Evolutionary conservation across 2,797 vertebrate species (phyloP), one percentile per base, ranked within the genome.

Genomic region (Pangasius larnaudii): DNA sequence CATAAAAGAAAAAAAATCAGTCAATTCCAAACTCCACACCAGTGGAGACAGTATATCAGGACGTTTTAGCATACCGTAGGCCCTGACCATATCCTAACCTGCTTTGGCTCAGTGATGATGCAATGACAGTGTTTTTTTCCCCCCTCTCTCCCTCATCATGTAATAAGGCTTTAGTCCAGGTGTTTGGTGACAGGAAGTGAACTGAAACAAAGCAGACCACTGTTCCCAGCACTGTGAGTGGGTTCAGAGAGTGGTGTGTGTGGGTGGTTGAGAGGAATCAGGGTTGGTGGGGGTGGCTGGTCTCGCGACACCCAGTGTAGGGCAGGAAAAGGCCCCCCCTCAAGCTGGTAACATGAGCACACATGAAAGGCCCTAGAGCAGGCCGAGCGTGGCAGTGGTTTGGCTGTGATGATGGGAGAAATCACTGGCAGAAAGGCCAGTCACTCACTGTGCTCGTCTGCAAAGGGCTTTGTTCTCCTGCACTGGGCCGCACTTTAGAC

Each of bases 341-440:
- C 61, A 53, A 63, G 3, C 72, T 65, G 84, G 93, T 91, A 94
- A 93, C 88, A 75, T 11, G 88, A 93, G 65, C 85, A 87, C 39
- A 90, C 91, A 93, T 94, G 91, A 93, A 92, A 94, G 92, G 87
- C 24, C 53, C 90, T 77, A 33, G 51, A 82, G 88, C 89, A 91
- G 90, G 86, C 88, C 22, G 87, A 93, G 92, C 81, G 67, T 91
- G 90, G 89, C 85, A 0, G 77, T 81, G 27, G 78, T 65, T 88
- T 87, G 87, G 89, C 84, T 85, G 86, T 86, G 86, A 87, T 88
- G 87, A 81, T 86, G 94, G 92, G 95, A 96, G 86, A 96, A 96
- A 93, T 90, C 94, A 87, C 95, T 95, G 91, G 94, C 94, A 92
- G 96, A 95, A 78, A 6, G 91, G 0, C 92, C 94, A 85, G 86